Percentiles rank a stretch among this genome's conserved stretches.
These are phyloP conservation scores for Erpornis zantholeuca DNA, from an alignment of 2,113 vertebrate species.

Conservation along the genomic window DNA sequence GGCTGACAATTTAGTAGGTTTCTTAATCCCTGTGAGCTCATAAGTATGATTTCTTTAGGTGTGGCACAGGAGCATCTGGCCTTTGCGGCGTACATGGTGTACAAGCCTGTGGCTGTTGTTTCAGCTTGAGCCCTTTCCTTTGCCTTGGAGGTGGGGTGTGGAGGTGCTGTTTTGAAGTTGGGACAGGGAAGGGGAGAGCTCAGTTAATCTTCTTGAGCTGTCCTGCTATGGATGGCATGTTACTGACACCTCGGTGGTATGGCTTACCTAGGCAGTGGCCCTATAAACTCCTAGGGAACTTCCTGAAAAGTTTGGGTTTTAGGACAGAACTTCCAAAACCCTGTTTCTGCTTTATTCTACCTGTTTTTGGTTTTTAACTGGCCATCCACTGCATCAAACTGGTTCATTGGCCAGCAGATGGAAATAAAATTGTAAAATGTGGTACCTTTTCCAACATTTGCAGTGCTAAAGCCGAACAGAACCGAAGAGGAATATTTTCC, in stretches of 20 bases:
- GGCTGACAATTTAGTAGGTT: background rate
- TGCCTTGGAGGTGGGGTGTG: background rate
- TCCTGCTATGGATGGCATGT: background rate
- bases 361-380: background rate
- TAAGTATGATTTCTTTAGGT: background rate
- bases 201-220: background rate
- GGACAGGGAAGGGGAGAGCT: background rate
- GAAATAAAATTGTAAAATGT: background rate
- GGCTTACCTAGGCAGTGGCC: background rate
- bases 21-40: background rate
- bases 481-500: background rate
- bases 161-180: background rate
- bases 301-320: background rate
- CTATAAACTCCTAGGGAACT: background rate
- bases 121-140: background rate
- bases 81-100: background rate
- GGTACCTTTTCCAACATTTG: background rate
- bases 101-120: rapidly evolving
- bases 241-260: background rate
- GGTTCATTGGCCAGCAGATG: background rate
- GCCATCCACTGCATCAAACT: background rate
- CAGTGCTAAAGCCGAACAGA: background rate
- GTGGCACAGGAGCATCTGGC: background rate
- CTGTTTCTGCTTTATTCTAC: background rate
- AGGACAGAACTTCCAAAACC: background rate